A percentile compares a stretch with the other conserved stretches of the same genome.
phyloP scores from a whole-genome alignment of 2,113 vertebrate genomes.

The Phoxinus phoxinus region DNA sequence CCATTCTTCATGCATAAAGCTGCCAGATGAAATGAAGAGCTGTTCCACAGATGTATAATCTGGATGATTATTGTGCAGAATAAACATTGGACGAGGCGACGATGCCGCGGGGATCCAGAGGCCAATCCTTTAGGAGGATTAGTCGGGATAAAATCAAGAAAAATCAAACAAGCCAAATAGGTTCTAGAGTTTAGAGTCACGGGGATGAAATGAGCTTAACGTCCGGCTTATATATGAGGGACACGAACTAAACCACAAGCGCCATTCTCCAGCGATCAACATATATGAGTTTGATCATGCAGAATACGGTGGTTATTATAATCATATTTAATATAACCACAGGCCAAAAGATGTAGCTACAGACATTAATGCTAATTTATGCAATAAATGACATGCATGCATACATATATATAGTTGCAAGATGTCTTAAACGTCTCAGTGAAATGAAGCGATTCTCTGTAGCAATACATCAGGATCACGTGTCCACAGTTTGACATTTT shows the following conservation, averaged over 20 bases:
- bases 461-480: neutral
- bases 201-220: slow-evolving; percentile 29
- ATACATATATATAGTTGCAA: too few relatives aligned
- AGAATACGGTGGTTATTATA: neutral
- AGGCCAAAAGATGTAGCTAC: neutral
- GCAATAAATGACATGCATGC: neutral
- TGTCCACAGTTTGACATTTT: too few relatives aligned
- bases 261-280: neutral
- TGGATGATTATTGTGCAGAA: neutral
- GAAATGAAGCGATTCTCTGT: too few relatives aligned
- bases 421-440: too few relatives aligned
- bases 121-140: slow-evolving; percentile 84
- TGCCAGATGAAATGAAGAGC: neutral
- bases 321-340: neutral
- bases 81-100: neutral
- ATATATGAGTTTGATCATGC: neutral
- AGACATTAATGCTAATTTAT: neutral
- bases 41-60: neutral
- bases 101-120: slow-evolving; percentile 46
- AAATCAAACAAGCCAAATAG: slow-evolving; percentile 68
- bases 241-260: neutral
- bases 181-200: slow-evolving; percentile 54
- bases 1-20: neutral
- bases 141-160: slow-evolving; percentile 72
- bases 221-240: slow-evolving; percentile 7